A percentile compares a stretch with the other conserved stretches of the same genome.
Conservation (phyloP, 2,113 vertebrate species). For the Paramisgurnus dabryanus region DNA sequence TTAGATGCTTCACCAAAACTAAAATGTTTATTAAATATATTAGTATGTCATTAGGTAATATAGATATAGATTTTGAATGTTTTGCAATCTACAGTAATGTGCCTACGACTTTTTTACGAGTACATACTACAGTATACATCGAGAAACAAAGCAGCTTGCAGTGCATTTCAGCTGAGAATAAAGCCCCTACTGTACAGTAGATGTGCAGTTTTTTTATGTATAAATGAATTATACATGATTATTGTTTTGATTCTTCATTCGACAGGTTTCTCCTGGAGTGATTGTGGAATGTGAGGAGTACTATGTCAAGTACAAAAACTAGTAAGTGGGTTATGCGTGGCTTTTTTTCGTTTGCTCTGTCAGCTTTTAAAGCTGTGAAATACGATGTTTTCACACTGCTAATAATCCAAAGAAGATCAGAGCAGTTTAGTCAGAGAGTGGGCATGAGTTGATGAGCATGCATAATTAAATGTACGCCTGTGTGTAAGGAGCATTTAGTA, state of each 20-base stretch:
- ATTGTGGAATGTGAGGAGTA: slow-evolving; percentile 93
- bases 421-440: slow-evolving; percentile 13
- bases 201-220: neutral
- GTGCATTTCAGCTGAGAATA: neutral
- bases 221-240: neutral
- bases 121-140: neutral
- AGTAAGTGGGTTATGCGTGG: slow-evolving; percentile 80
- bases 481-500: slow-evolving; percentile 17
- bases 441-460: slow-evolving; percentile 26
- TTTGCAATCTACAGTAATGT: too few relatives aligned
- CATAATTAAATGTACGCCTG: slow-evolving; percentile 4
- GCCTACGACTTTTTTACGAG: too few relatives aligned
- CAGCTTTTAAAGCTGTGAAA: neutral
- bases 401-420: slow-evolving; percentile 34
- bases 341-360: neutral
- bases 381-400: slow-evolving; percentile 1
- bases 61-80: too few relatives aligned
- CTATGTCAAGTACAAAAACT: slow-evolving; percentile 99
- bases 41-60: too few relatives aligned
- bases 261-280: slow-evolving; percentile 86
- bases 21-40: too few relatives aligned
- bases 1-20: too few relatives aligned
- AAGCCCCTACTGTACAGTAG: neutral
- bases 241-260: slow-evolving; percentile 45
- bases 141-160: neutral